These are phyloP conservation scores for Brenthis daphne DNA, from an alignment of 2,888 invertebrate species.

Conservation along the genomic window DNA sequence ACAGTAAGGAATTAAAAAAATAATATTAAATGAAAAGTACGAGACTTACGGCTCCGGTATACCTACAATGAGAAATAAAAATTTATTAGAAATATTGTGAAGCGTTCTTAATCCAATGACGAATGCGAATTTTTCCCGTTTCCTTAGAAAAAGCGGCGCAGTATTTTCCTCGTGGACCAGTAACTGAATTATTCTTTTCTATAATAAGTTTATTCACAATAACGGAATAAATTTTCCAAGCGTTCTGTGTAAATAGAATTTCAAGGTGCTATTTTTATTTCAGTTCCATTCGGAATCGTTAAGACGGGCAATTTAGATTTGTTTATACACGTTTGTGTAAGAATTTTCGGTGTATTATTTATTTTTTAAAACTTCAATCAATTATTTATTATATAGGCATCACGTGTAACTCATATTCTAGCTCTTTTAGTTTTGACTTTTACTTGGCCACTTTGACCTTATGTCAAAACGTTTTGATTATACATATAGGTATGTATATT, in stretches of 20 bases:
- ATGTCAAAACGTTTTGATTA: too few species aligned
- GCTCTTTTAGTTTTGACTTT: too few species aligned
- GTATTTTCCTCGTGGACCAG: slow-evolving; percentile 55
- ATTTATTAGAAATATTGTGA: slow-evolving; percentile 78
- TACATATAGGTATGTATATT: too few species aligned
- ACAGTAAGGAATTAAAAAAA: slow-evolving; percentile 22
- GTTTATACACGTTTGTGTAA: slow-evolving; percentile 17
- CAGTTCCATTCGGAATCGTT: slow-evolving; percentile 30
- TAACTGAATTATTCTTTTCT: slow-evolving; percentile 77
- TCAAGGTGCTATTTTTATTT: slow-evolving; percentile 42
- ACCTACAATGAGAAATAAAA: slow-evolving; percentile 72
- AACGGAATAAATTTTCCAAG: slow-evolving; percentile 56
- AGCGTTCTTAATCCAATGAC: slow-evolving; percentile 70
- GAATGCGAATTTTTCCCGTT: slow-evolving; percentile 54
- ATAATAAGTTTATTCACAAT: slow-evolving; percentile 78
- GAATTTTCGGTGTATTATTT: slow-evolving; percentile 8
- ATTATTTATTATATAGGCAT: too few species aligned
- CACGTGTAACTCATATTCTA: too few species aligned
- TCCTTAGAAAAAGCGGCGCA: slow-evolving; percentile 50
- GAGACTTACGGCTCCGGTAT: slow-evolving; percentile 45
- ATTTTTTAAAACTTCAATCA: background rate
- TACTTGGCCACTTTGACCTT: too few species aligned
- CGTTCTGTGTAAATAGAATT: slow-evolving; percentile 47
- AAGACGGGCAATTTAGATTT: slow-evolving; percentile 39
- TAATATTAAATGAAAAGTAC: slow-evolving; percentile 56